Percentiles rank a stretch among this genome's conserved stretches.
Evolutionary conservation across 2,888 invertebrate genomes (phyloP).

Genomic region (Stenodema calcarata): DNA sequence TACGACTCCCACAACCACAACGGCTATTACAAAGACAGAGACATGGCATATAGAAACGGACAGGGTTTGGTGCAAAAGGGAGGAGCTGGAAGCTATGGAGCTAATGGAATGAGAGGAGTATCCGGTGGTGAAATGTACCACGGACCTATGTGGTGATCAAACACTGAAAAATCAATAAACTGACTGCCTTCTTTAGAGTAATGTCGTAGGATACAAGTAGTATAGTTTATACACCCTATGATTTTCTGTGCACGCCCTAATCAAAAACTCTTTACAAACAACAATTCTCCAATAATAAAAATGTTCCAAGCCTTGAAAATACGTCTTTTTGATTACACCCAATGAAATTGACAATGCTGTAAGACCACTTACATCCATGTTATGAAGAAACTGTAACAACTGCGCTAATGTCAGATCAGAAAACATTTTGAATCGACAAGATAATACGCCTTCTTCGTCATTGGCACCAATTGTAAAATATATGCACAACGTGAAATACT

Average conservation of each 20-base stretch:
- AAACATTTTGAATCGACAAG: too few species aligned
- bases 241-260: neutral
- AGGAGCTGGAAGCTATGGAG: neutral
- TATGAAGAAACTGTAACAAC: too few species aligned
- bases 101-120: neutral
- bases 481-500: too few species aligned
- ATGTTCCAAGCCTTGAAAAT: too few species aligned
- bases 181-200: neutral
- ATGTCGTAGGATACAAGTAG: neutral
- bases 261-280: too few species aligned
- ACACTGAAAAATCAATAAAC: neutral
- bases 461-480: too few species aligned
- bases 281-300: too few species aligned
- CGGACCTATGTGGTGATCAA: neutral
- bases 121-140: neutral
- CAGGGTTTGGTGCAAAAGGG: neutral
- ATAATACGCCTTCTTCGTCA: too few species aligned
- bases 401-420: too few species aligned
- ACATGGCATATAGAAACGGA: slow-evolving; percentile 25
- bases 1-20: slow-evolving; percentile 35
- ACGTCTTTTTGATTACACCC: too few species aligned
- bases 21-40: slow-evolving; percentile 38
- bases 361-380: too few species aligned
- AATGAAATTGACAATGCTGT: too few species aligned
- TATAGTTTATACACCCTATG: neutral